A percentile compares a stretch with the other conserved stretches of the same genome.
Evolutionary conservation across 1,140 invertebrate genomes (phyloP).

Genomic region (Meloidogyne chitwoodi): DNA sequence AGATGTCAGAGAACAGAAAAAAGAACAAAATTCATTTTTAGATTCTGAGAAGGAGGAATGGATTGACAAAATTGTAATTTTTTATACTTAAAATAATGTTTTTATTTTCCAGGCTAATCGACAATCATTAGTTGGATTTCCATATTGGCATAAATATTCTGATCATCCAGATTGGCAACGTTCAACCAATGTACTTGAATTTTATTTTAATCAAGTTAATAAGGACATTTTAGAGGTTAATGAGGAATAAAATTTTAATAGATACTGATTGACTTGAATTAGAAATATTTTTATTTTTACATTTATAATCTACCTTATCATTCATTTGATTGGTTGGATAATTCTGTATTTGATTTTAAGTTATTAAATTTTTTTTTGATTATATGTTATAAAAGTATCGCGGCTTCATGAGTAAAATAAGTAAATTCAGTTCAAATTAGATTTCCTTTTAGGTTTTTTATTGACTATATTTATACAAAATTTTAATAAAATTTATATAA

Average conservation of each 20-base stretch:
- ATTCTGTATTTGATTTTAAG: not conserved
- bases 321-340: not conserved
- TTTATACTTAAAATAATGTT: not conserved
- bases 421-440: too few relatives aligned
- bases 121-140: not conserved
- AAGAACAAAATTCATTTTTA: not conserved
- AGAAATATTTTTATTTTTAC: not conserved
- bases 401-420: too few relatives aligned
- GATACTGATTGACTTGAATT: not conserved
- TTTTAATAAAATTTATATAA: too few relatives aligned
- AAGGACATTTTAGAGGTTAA: not conserved
- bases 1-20: not conserved
- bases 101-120: not conserved
- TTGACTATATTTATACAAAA: too few relatives aligned
- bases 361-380: not conserved
- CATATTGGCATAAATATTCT: not conserved
- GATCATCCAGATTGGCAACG: not conserved
- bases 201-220: not conserved
- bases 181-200: not conserved
- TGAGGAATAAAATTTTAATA: not conserved
- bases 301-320: not conserved
- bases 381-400: too few relatives aligned
- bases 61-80: not conserved
- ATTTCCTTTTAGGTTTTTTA: too few relatives aligned
- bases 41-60: not conserved